Base-by-base conservation (phyloP, 2,797 vertebrate species). In the Chromis chromis region DNA sequence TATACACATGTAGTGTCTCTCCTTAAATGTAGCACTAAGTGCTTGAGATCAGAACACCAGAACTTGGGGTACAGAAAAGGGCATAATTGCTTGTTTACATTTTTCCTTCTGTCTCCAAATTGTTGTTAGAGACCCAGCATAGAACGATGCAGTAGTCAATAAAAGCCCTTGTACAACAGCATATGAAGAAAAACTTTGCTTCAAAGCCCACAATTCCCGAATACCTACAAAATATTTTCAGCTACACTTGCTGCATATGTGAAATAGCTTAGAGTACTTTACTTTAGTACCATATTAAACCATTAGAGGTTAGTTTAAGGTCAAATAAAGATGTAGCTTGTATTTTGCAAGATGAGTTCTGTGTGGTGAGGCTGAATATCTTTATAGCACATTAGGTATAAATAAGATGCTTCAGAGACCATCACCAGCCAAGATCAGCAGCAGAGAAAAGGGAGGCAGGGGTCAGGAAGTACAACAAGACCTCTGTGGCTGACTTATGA, bases 401-500 rank as follows among this genome's bases (percentile, higher is more conserved):
- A 73, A 64, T 49, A 67, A 59, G 28, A 65, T 36, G 46, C 46
- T 72, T 81, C 44, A 33, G 69, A 71, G 24, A 70, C 61, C 63
- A 65, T 79, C 77, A 74, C 61, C 81, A 60, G 79, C 44, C n/a
- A 70, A 67, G 77, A 78, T 72, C 71, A 86, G 82, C 56, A 81
- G 72, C 66, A 80, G 74, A 82, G 28, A n/a, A 67, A 74, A 70
- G 64, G 65, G 65, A 70, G 44, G 62, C 27, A 49, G 66, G 79
- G 68, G 79, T 86, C 60, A 82, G 82, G 71, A 82, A 61, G 65
- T 78, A 83, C 64, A 68, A 81, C 46, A 8, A 78, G 72, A 83
- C 71, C 74, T 88, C 81, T 81, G 89, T 86, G 90, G 86, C 88
- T 46, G 33, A 10, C 9, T 85, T 88, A 72, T 66, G 55, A 82